A percentile compares a stretch with the other conserved stretches of the same genome.
Conservation (phyloP, 2,797 vertebrate genomes). For the Protosalanx chinensis region DNA sequence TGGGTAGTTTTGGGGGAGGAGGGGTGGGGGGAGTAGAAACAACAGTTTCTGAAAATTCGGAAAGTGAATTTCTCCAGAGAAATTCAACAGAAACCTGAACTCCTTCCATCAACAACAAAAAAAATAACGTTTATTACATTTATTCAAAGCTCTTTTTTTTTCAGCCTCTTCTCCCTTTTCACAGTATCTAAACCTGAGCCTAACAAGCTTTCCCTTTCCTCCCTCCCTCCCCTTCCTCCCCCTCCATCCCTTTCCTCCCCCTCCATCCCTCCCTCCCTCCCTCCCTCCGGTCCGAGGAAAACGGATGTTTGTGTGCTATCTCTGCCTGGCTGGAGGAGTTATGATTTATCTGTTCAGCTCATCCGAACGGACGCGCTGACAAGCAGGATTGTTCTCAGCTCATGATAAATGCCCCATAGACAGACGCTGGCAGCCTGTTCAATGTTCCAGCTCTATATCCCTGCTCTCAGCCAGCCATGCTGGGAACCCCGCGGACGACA, state of each 20-base stretch:
- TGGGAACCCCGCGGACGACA: slow-evolving; percentile 25
- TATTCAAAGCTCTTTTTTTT: slow-evolving; percentile 17
- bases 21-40: too few species aligned
- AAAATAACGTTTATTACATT: background rate
- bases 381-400: slow-evolving; percentile 58
- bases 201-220: slow-evolving; percentile 15
- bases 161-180: background rate
- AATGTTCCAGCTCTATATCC: slow-evolving; percentile 51
- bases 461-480: slow-evolving; percentile 16
- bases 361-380: slow-evolving; percentile 58
- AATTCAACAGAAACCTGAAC: background rate
- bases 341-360: slow-evolving; percentile 63
- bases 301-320: slow-evolving; percentile 46
- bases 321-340: slow-evolving; percentile 57
- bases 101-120: background rate
- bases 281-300: slow-evolving; percentile 34
- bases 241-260: slow-evolving; percentile 9
- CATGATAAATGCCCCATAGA: slow-evolving; percentile 69
- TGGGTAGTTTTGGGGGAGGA: too few species aligned
- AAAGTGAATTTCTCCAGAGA: too few species aligned
- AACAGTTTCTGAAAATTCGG: too few species aligned
- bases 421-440: slow-evolving; percentile 47
- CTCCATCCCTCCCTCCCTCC: too few species aligned
- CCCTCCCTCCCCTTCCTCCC: background rate
- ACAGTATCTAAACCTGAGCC: background rate